phyloP scores from a whole-genome alignment of 2,113 vertebrate species.

The Platysternon megacephalum region DNA sequence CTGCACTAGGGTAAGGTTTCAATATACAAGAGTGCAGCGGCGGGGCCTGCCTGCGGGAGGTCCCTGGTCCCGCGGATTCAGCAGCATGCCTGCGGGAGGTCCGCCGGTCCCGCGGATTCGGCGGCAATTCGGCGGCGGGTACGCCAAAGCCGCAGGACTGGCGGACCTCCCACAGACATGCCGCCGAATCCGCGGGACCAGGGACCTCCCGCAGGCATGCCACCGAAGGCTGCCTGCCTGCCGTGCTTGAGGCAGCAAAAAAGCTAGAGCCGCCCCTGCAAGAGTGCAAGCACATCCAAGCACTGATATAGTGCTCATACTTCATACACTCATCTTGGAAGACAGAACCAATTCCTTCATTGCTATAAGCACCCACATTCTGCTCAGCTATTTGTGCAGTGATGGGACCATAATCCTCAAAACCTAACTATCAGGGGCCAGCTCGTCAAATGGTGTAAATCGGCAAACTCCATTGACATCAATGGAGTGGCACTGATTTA shows the following conservation, averaged over 20 bases:
- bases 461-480: neutral
- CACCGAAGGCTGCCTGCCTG: too few species aligned
- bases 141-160: too few species aligned
- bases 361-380: neutral
- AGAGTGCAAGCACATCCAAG: neutral
- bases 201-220: too few species aligned
- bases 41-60: too few species aligned
- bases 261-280: too few species aligned
- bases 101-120: too few species aligned
- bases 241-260: too few species aligned
- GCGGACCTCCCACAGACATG: too few species aligned
- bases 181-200: too few species aligned
- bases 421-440: neutral
- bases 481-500: neutral
- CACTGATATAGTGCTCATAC: neutral
- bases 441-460: neutral
- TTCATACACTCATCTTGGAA: neutral
- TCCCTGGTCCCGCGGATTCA: too few species aligned
- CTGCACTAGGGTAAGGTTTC: neutral
- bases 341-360: neutral
- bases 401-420: neutral
- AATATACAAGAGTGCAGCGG: neutral
- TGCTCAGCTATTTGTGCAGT: neutral
- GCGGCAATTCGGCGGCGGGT: too few species aligned
- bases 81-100: too few species aligned